Evolutionary conservation across 1,140 invertebrate genomes (phyloP), one percentile per base, ranked within the genome.

Genomic region (Branchinecta lindahli): DNA sequence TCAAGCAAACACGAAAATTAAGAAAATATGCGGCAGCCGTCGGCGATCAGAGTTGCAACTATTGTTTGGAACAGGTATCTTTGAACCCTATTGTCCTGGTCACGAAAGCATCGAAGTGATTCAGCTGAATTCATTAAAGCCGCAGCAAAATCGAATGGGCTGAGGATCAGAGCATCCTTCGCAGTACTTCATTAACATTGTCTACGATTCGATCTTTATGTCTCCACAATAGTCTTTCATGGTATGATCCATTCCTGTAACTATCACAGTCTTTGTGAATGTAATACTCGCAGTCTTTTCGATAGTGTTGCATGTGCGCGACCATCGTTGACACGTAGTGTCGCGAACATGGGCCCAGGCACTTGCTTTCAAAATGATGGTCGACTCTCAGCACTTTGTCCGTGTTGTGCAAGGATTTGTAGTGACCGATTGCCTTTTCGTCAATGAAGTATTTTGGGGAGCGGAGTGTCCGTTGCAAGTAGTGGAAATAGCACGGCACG

Each of bases 371-470:
- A 61, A 15, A 61, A 20, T 61, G 52, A 61, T 61, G 52, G 18
- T 20, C 52, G 2, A 61, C 52, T 20, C 52, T 15, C 2, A 61
- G 12, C 52, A 61, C 52, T 61, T 61, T 61, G 52, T 61, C 52
- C 18, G 52, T 61, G 18, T 61, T 61, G 52, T 61, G 52, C 12
- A 61, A 20, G 12, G 52, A 61, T 61, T 61, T 61, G 18, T 61
- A 61, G 18, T 61, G 52, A 4, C 52, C 52, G 52, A 12, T 61
- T 61, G 52, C 52, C 52, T 20, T 61, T 61, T 12, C 18, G 52
- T 61, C 52, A 61, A 61, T 4, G 18, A 61, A 61, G 18, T 61
- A 61, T 61, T 61, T 61, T 61, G 52, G 52, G 52, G 52, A 61
- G 12, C 52, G 12, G 12, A 61, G 18, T 4, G 52, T 61, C 52